Evolutionary conservation across 1,140 invertebrate genomes (phyloP).

Genomic region (Diploscapter pachys): DNA sequence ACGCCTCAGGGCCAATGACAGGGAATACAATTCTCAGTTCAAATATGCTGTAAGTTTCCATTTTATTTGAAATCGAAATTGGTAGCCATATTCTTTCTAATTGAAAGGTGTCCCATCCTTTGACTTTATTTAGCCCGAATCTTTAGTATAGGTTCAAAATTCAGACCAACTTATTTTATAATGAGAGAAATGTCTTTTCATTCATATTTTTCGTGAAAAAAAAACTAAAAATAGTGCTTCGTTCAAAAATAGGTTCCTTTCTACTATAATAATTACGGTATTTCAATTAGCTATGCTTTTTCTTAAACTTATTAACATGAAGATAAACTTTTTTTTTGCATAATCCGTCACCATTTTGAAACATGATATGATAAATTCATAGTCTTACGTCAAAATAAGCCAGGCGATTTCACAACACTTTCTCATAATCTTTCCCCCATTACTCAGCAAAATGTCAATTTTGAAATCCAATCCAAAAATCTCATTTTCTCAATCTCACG

Average conservation of each 20-base stretch:
- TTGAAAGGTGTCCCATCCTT: neutral
- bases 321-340: too few relatives aligned
- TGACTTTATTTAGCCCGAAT: constrained; percentile 11
- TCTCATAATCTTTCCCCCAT: too few relatives aligned
- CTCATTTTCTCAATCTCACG: too few relatives aligned
- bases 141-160: neutral
- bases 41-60: constrained; percentile 81
- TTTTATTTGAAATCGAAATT: constrained; percentile 12
- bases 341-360: too few relatives aligned
- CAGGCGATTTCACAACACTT: too few relatives aligned
- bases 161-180: neutral
- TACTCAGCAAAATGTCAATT: too few relatives aligned
- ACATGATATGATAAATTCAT: constrained; percentile 13
- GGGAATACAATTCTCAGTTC: constrained; percentile 87
- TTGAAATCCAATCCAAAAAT: too few relatives aligned
- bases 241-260: too few relatives aligned
- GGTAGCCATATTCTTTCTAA: too few relatives aligned
- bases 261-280: too few relatives aligned
- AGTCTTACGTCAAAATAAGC: constrained; percentile 15
- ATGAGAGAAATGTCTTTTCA: neutral
- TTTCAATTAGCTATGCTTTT: too few relatives aligned
- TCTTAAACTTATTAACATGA: too few relatives aligned
- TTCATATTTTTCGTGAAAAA: neutral
- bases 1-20: constrained; percentile 74
- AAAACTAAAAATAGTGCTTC: constrained; percentile 6